Percentiles rank a stretch among this genome's conserved stretches.
phyloP scores from a whole-genome alignment of 2,113 vertebrate species.

The Strix uralensis region DNA sequence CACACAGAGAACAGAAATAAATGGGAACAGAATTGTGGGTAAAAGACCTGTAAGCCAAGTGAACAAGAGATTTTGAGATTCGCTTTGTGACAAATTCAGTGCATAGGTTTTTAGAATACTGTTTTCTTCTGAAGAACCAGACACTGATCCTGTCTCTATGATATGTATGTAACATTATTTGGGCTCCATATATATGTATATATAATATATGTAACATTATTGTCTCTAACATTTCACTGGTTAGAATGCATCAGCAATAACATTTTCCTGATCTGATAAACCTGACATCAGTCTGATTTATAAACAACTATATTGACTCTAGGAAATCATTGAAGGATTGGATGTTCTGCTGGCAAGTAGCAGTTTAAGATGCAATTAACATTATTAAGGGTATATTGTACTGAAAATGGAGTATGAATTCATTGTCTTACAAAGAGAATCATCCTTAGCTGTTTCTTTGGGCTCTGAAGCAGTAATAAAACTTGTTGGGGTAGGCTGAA shows the following conservation, averaged over 20 bases:
- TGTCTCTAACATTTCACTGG: background rate
- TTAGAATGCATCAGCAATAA: background rate
- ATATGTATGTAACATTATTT: rapidly evolving
- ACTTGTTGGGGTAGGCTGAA: background rate
- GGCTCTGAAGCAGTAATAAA: background rate
- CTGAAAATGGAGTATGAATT: background rate
- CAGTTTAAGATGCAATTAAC: background rate
- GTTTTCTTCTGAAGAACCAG: background rate
- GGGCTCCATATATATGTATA: background rate
- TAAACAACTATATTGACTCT: background rate
- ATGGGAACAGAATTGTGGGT: background rate
- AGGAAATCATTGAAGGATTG: background rate
- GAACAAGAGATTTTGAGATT: background rate
- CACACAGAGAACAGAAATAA: background rate
- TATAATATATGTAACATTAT: background rate
- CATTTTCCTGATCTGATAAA: background rate
- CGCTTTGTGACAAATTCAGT: background rate
- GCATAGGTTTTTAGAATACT: background rate
- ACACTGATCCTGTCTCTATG: background rate
- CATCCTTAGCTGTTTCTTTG: background rate
- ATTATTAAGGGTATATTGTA: background rate
- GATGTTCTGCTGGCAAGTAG: background rate
- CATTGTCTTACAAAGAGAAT: background rate
- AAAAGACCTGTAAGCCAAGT: background rate
- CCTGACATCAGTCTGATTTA: background rate